Base-by-base conservation (phyloP, 2,113 vertebrate species). In the Galemys pyrenaicus region DNA sequence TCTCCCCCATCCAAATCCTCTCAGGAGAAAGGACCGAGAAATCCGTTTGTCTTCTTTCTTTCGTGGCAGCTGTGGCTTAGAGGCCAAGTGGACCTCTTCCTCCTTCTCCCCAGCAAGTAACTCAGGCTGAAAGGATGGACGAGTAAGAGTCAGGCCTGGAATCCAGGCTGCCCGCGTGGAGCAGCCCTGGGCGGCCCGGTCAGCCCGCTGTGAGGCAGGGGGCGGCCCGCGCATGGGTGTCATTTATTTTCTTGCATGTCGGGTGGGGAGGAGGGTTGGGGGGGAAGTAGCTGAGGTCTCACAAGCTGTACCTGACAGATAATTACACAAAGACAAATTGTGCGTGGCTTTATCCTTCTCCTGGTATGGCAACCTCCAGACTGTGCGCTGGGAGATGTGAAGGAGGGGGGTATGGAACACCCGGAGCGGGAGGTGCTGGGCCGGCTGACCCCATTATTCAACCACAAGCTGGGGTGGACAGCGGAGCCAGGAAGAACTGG, bases 271-370 rank as follows among this genome's bases (percentile, higher is more conserved):
- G 67, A 64, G n/a, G n/a, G n/a, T 17, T 6, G 39, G 58, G 30
- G 64, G 77, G 79, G 67, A 64, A 22, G 67, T 28, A 26, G 56
- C 87, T 54, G 88, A 60, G 64, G 56, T 26, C 54, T 92, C 91
- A 92, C 88, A n/a, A 46, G 70, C 88, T 73, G 54, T 62, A 89
- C 85, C 93, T 89, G 96, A 80, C 96, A 96, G 91, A 92, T 92
- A 92, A 96, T 95, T 87, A 92, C 58, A 68, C 82, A 20, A 91
- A 95, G 92, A 96, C 68, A 82, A 41, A 92, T 65, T 19, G 92
- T 67, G 70, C 35, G n/a, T 56, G 54, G 87, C 79, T 62, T 82
- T 68, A 65, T 68, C 84, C 39, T 92, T 78, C 87, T 89, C 62
- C 30, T 4, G 2, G 28, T 9, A 41, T 39, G 56, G 78, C 71